Conservation (phyloP, 2,888 invertebrate genomes). For the Cephus nigrinus region DNA sequence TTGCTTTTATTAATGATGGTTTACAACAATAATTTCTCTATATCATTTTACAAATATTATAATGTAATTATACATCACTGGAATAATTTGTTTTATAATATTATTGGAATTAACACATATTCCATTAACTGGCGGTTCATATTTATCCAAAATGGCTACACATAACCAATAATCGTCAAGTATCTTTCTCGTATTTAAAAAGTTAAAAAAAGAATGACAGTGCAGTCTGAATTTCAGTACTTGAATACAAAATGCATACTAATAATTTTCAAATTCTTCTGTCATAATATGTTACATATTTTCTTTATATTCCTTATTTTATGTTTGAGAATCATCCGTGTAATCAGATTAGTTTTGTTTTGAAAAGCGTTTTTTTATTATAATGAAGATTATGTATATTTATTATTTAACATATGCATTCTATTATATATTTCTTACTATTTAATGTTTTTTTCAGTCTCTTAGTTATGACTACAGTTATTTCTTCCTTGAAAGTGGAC, state of each 20-base stretch:
- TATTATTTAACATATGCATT: background rate
- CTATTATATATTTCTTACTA: background rate
- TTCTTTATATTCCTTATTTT: background rate
- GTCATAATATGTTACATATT: background rate
- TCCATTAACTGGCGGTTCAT: background rate
- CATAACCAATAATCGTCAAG: conserved; percentile 7
- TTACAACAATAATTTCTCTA: background rate
- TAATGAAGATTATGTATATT: background rate
- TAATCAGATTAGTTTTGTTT: background rate
- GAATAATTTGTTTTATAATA: background rate
- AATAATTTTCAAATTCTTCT: background rate
- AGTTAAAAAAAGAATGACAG: background rate
- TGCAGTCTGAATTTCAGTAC: background rate
- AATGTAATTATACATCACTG: background rate
- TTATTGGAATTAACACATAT: background rate
- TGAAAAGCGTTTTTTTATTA: background rate
- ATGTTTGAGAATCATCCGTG: background rate
- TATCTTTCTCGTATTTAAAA: background rate
- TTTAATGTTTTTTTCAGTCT: background rate
- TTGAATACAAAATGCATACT: background rate
- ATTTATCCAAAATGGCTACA: conserved; percentile 10
- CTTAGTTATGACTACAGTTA: background rate
- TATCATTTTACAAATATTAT: background rate
- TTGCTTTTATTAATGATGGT: background rate
- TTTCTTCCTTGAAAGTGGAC: background rate